phyloP scores from a whole-genome alignment of 2,797 vertebrate genomes.

The Coluber constrictor region DNA sequence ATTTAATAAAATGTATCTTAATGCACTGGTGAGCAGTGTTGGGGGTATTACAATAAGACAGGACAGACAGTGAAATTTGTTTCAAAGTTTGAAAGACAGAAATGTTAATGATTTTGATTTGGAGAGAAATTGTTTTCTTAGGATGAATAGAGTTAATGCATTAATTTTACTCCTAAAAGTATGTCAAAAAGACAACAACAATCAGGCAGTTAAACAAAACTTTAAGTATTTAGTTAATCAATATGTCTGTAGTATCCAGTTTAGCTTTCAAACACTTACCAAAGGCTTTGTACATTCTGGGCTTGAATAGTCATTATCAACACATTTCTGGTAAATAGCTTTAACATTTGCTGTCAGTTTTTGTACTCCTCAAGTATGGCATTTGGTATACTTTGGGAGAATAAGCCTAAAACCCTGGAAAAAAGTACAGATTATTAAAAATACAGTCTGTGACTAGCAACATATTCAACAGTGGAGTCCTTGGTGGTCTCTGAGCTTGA shows the following conservation, averaged over 20 bases:
- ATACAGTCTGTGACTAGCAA: too few species aligned
- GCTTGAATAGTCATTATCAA: background rate
- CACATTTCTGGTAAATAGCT: conserved; percentile 2
- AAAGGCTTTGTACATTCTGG: background rate
- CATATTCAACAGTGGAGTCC: too few species aligned
- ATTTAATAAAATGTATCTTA: background rate
- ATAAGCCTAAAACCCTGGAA: background rate
- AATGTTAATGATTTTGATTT: background rate
- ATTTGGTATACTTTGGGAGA: background rate
- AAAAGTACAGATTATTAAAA: background rate
- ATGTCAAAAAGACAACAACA: too few species aligned
- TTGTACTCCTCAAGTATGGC: background rate
- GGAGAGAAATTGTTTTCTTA: background rate
- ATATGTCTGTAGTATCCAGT: background rate
- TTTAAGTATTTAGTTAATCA: background rate
- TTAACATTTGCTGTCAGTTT: background rate
- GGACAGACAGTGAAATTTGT: background rate
- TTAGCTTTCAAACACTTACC: background rate
- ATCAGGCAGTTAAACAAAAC: background rate
- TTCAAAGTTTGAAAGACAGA: background rate
- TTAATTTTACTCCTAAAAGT: background rate
- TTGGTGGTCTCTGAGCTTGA: too few species aligned
- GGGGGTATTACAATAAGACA: background rate
- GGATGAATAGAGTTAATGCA: background rate
- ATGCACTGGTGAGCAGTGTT: background rate